Conservation (phyloP, 2,113 vertebrate genomes). For the Paralichthys olivaceus region DNA sequence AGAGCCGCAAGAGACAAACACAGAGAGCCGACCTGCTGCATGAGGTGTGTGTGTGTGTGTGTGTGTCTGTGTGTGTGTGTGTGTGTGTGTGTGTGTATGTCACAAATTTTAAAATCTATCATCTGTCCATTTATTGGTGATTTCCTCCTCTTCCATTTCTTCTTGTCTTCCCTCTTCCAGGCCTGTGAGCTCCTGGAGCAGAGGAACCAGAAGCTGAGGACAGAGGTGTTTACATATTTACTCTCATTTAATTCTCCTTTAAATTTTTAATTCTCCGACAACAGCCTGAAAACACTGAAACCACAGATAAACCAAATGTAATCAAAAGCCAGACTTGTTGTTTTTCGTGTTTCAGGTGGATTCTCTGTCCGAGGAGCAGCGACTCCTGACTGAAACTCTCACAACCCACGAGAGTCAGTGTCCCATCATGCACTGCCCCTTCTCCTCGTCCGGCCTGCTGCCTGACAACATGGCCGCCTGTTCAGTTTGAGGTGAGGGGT, state of each 20-base stretch:
- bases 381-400: constrained; percentile 85
- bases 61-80: neutral
- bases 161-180: constrained; percentile 69
- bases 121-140: too few species aligned
- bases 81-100: neutral
- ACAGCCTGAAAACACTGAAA: too few species aligned
- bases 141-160: neutral
- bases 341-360: constrained; percentile 76
- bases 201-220: constrained; percentile 88
- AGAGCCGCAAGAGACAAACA: constrained; percentile 93
- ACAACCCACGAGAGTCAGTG: constrained; percentile 90
- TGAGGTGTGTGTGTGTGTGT: constrained; percentile 80
- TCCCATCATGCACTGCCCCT: constrained; percentile 85
- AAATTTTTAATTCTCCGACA: too few species aligned
- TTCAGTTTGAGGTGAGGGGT: constrained; percentile 2
- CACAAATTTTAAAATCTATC: too few species aligned
- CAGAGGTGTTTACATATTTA: constrained; percentile 75
- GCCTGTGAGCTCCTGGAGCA: constrained; percentile 91
- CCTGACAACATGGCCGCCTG: constrained; percentile 8
- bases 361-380: constrained; percentile 90
- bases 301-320: neutral
- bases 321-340: neutral
- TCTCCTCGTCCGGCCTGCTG: constrained; percentile 28
- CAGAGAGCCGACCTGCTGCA: constrained; percentile 94
- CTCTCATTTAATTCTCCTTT: too few species aligned